phyloP scores from a whole-genome alignment of 2,888 invertebrate genomes.

The Catocala nupta region DNA sequence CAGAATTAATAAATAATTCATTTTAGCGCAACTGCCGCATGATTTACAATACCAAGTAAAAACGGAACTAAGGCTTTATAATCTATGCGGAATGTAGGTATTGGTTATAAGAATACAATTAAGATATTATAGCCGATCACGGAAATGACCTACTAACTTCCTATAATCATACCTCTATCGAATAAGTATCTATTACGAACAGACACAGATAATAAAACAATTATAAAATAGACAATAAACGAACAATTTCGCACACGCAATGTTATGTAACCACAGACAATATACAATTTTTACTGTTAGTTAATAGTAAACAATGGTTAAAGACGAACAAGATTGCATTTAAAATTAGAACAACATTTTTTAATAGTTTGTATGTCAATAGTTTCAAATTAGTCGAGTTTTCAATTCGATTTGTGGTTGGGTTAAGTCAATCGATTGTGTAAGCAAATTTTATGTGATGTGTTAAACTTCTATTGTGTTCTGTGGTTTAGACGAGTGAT shows the following conservation, averaged over 20 bases:
- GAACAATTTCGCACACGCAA: constrained; percentile 28
- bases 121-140: constrained; percentile 10
- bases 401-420: constrained; percentile 4
- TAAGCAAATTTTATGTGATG: not conserved
- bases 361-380: not conserved
- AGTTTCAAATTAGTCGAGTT: constrained; percentile 1
- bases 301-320: not conserved
- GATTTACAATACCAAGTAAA: too few species aligned
- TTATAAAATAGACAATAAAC: constrained; percentile 8
- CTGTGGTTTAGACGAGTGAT: not conserved
- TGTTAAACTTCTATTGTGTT: not conserved
- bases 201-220: constrained; percentile 22
- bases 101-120: not conserved
- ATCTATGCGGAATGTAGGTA: too few species aligned
- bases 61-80: too few species aligned
- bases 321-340: constrained; percentile 5
- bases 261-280: constrained; percentile 30
- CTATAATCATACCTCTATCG: constrained; percentile 16
- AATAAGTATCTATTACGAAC: constrained; percentile 12
- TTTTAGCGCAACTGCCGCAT: too few species aligned
- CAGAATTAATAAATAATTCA: too few species aligned
- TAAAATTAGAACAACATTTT: constrained; percentile 5
- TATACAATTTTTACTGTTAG: constrained; percentile 13
- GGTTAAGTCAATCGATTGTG: constrained; percentile 2
- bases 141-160: constrained; percentile 23